These are phyloP conservation scores for Willisornis vidua DNA, from an alignment of 2,113 vertebrate genomes.

Conservation along the genomic window DNA sequence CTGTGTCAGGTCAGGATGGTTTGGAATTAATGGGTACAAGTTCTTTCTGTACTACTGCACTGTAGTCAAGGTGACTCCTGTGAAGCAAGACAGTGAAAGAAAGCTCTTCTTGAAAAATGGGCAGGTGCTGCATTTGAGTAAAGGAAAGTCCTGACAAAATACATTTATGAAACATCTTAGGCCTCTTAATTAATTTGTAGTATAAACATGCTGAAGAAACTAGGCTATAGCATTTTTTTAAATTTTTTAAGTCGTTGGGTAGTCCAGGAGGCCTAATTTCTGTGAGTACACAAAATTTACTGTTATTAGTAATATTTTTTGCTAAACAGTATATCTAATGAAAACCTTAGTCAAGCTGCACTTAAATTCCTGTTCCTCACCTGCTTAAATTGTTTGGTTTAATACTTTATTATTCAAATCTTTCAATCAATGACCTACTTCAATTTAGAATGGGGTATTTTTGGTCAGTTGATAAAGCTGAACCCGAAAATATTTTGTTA, in stretches of 20 bases:
- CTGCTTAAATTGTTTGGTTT: background rate
- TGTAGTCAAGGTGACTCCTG: background rate
- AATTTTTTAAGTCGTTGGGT: background rate
- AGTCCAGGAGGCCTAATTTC: background rate
- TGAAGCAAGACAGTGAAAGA: background rate
- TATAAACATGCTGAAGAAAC: background rate
- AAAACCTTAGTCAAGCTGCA: background rate
- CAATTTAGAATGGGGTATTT: background rate
- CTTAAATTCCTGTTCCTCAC: background rate
- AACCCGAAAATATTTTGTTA: background rate
- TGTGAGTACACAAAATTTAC: background rate
- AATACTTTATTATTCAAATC: background rate
- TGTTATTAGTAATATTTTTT: background rate
- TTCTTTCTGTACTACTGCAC: background rate
- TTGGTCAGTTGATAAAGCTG: background rate
- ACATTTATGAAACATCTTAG: background rate
- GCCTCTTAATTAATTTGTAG: background rate
- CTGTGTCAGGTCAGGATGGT: background rate
- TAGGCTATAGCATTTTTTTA: background rate
- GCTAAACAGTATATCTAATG: background rate
- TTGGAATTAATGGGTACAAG: background rate
- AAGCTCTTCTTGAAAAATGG: background rate
- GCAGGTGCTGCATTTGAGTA: background rate
- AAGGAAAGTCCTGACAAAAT: background rate
- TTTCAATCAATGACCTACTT: background rate